phyloP scores from a whole-genome alignment of 2,113 vertebrate genomes.

The Drymodes brunneopygia region DNA sequence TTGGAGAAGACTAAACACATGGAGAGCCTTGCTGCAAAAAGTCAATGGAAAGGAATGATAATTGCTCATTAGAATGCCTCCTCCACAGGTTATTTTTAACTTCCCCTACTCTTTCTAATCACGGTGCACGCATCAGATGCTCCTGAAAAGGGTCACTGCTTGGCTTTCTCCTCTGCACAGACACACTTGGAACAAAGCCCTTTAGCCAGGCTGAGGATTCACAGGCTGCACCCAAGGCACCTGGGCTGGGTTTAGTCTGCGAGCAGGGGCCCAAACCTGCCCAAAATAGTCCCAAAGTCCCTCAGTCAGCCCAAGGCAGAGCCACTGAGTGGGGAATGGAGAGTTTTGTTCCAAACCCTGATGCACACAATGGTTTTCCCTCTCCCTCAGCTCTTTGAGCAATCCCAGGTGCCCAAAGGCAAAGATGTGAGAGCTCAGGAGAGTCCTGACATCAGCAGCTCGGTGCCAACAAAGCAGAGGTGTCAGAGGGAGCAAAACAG shows the following conservation, averaged over 20 bases:
- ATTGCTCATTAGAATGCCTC: conserved; percentile 63
- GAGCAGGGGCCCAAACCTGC: neutral
- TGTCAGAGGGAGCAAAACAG: neutral
- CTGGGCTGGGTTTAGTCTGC: neutral
- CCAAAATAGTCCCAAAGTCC: neutral
- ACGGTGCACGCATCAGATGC: conserved; percentile 22
- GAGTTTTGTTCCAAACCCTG: neutral
- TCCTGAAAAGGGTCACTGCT: conserved; percentile 55
- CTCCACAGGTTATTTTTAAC: conserved; percentile 57
- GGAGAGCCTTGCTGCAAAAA: conserved; percentile 47
- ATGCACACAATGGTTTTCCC: neutral
- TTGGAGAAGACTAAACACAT: conserved; percentile 46
- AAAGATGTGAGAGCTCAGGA: neutral
- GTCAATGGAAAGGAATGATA: conserved; percentile 58
- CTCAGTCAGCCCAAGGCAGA: neutral
- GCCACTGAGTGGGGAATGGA: neutral
- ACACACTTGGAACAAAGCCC: neutral
- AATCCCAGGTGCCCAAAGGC: neutral
- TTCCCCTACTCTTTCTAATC: conserved; percentile 47
- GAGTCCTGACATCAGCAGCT: neutral
- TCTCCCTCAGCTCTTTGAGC: neutral
- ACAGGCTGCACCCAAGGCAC: neutral
- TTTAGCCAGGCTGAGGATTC: neutral
- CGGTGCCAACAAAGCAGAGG: neutral
- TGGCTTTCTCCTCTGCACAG: conserved; percentile 7